A percentile compares a stretch with the other conserved stretches of the same genome.
Evolutionary conservation across 1,140 invertebrate species (phyloP).

Genomic region (Magallana ariakensis): DNA sequence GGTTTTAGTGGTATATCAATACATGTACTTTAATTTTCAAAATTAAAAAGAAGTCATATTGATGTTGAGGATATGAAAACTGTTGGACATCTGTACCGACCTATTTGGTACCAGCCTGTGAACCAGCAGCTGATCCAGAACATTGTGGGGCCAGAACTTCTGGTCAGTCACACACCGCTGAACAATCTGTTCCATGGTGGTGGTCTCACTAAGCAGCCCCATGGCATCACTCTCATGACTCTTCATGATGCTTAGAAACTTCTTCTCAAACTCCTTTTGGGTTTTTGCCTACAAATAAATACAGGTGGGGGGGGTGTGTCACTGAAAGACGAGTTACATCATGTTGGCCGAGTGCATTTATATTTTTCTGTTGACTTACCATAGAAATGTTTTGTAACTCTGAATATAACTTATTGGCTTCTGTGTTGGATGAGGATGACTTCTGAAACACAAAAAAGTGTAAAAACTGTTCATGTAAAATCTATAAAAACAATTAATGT

Average conservation of each 20-base stretch:
- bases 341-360: not conserved
- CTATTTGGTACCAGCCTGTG: not conserved
- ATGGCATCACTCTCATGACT: not conserved
- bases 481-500: too few relatives aligned
- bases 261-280: conserved; percentile 28
- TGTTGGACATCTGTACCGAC: not conserved
- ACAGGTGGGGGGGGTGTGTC: too few relatives aligned
- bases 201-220: not conserved
- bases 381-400: not conserved
- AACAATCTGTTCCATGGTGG: conserved; percentile 13
- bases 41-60: too few relatives aligned
- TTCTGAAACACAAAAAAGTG: not conserved
- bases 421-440: not conserved
- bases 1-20: too few relatives aligned
- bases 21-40: too few relatives aligned
- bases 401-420: not conserved
- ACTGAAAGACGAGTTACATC: too few relatives aligned
- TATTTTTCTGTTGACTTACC: not conserved
- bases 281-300: not conserved
- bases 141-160: conserved; percentile 3
- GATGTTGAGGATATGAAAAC: too few relatives aligned
- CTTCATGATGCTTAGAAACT: not conserved
- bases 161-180: not conserved
- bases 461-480: too few relatives aligned
- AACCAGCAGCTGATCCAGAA: not conserved